Evolutionary conservation across 64 coral and sea anemone genomes (phyloP).

Genomic region (Actinia tenebrosa): DNA sequence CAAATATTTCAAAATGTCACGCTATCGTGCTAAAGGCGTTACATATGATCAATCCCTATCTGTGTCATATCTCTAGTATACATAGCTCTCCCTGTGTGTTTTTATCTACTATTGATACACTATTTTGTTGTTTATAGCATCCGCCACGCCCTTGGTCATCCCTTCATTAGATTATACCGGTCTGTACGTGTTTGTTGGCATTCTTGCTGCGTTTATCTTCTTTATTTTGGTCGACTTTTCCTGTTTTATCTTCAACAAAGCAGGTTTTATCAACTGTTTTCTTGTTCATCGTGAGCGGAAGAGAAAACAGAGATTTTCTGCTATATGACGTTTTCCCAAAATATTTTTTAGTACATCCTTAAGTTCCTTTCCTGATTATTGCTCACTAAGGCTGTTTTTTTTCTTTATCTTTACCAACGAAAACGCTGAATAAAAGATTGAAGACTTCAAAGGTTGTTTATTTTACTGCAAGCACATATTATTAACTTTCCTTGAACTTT

Average conservation of each 20-base stretch:
- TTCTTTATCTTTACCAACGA: background rate
- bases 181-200: background rate
- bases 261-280: constrained; percentile 5
- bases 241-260: background rate
- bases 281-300: background rate
- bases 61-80: background rate
- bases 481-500: too few relatives aligned
- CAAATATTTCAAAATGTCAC: too few relatives aligned
- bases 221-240: background rate
- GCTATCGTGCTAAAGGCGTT: too few relatives aligned
- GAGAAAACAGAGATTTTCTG: background rate
- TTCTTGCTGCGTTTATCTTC: background rate
- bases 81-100: background rate
- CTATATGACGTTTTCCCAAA: background rate
- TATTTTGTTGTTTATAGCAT: background rate
- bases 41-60: background rate
- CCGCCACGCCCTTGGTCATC: background rate
- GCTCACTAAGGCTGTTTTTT: background rate
- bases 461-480: too few relatives aligned
- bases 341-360: background rate
- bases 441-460: background rate
- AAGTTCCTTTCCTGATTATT: background rate
- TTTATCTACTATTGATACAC: background rate
- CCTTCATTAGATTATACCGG: background rate
- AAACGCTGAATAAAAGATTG: background rate